Evolutionary conservation across 2,113 vertebrate species (phyloP), one percentile per base, ranked within the genome.

Genomic region (Aegypius monachus): DNA sequence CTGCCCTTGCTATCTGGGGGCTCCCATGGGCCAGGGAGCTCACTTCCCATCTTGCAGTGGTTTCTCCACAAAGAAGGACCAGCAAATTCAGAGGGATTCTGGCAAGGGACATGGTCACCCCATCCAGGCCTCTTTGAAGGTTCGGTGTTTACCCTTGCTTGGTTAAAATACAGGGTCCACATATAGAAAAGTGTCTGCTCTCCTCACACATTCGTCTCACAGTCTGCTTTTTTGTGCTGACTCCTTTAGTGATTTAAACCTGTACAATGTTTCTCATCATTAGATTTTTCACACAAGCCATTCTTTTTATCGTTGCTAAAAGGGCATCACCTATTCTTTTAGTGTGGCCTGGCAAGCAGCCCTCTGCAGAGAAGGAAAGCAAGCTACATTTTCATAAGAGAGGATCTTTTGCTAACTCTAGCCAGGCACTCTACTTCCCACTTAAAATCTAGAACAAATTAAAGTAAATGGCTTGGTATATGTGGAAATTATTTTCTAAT

Each of bases 401-500:
- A 80, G 32, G 50, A 47, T 68, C 25, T 93, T 94, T 47, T 74
- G 80, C 62, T 93, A 53, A 53, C 80, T 92, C 72, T 92, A 75
- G 25, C 36, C 67, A 75, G 67, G 48, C 65, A 82, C n/a, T 58
- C 38, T 12, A 8, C 38, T 85, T 81, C 16, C 63, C 45, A 52
- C 52, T 77, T 96, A 43, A 91, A 94, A 90, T 59, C 52, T 91
- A 63, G 73, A 96, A 5, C 23, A 95, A 95, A 95, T 86, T 92
- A 78, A 95, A 96, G 92, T 56, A 90, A 62, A 81, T 74, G 31
- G 19, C 53, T 89, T 90, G 43, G 36, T 94, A 50, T 82, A 71
- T 40, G 50, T 90, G 48, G 45, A 97, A 97, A 91, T 94, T 43
- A 81, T 86, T 77, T 96, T 86, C 70, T 95, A 96, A 75, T 68